phyloP scores from a whole-genome alignment of 2,113 vertebrate genomes.

The Amia ocellicauda region DNA sequence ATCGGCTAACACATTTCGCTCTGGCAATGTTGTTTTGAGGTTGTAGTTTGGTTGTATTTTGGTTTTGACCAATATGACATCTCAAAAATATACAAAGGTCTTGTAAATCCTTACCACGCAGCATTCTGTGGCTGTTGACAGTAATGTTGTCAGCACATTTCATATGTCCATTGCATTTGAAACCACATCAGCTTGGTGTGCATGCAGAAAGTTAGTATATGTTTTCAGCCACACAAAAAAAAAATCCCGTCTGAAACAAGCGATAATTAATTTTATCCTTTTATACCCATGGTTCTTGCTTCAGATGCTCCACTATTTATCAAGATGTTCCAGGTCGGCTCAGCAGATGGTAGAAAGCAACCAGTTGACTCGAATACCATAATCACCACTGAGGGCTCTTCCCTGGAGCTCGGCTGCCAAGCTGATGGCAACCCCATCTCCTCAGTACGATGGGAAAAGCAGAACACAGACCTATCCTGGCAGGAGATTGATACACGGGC shows the following conservation, averaged over 20 bases:
- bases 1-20: too few species aligned
- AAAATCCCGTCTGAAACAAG: not conserved
- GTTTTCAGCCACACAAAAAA: not conserved
- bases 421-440: slow-evolving; percentile 1
- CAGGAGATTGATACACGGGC: not conserved
- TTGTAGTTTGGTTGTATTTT: too few species aligned
- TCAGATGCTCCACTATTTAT: slow-evolving; percentile 21
- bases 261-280: not conserved
- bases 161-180: not conserved
- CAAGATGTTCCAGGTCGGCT: slow-evolving; percentile 12
- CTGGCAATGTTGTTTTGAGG: too few species aligned
- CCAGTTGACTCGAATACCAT: slow-evolving; percentile 12
- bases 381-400: slow-evolving; percentile 17
- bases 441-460: slow-evolving; percentile 26
- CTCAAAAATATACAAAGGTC: too few species aligned
- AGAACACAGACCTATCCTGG: slow-evolving; percentile 18
- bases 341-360: not conserved
- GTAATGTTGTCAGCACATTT: too few species aligned
- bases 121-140: too few species aligned
- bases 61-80: too few species aligned
- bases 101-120: too few species aligned
- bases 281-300: not conserved
- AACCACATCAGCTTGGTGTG: not conserved
- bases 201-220: too few species aligned
- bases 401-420: slow-evolving; percentile 29